phyloP scores from a whole-genome alignment of 2,113 vertebrate species.

The pig (Sus scrofa) region T2T-Sscrofa CM000819.6:62539001-62539500 shows the following conservation, averaged over 20 bases:
- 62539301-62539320: background rate
- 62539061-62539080: background rate
- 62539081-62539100: background rate
- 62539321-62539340: background rate
- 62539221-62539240: background rate
- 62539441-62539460: background rate
- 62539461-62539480: background rate
- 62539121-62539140: constrained; percentile 29
- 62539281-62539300: background rate
- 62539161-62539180: background rate
- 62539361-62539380: background rate
- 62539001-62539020: background rate
- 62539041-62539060: background rate
- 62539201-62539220: constrained; percentile 33
- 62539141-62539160: background rate
- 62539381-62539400: background rate
- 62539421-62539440: background rate
- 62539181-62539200: background rate
- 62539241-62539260: constrained; percentile 29
- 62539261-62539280: constrained; percentile 6
- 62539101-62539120: background rate
- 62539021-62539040: background rate
- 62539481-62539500: background rate
- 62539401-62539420: background rate
- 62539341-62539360: background rate